Base-by-base conservation (phyloP, 2,888 invertebrate species). In the Microdon myrmicae region DNA sequence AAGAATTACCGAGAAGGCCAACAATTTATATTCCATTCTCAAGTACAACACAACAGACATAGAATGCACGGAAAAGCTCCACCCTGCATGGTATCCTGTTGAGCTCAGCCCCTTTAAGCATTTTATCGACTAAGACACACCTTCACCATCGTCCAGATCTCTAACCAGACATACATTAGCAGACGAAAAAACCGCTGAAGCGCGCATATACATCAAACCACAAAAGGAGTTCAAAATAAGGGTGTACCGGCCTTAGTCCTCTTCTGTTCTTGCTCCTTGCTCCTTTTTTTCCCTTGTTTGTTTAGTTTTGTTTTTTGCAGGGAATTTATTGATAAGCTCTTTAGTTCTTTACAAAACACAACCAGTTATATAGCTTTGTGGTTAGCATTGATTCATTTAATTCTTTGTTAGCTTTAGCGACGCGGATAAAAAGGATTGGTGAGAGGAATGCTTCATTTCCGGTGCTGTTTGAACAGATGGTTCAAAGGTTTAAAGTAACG, bases 301-400 rank as follows among this genome's bases (percentile, higher is more conserved):
- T 20, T 6, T 10, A 35, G 9, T 10, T 22, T 8, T 22, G 32
- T 22, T 10, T 43, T 44, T 5, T 3, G 6, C 12, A 4, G 25
- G 43, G 56, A n/a, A 61, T 61, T 61, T 61, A 56, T 61, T 56
- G 55, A 39, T 34, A 44, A 49, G 55, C 17, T 28, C 28, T 12
- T 26, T n/a, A n/a, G n/a, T n/a, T 34, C 43, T 14, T n/a, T n/a
- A 29, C 22, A 39, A 12, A 20, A 32, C 9, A 51, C 39, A n/a
- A 13, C 26, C 41, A 41, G 35, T 41, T 25, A 47, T 31, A 47
- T 37, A 29, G 41, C 32, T 32, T 31, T 37, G 39, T 16, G 39
- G 45, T 29, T 16, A 29, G 39, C 35, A 54, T 47, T 54, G 54
- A 54, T 41, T 41, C 35, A 31, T 41, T 37, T 41, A 41, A 45